A percentile compares a stretch with the other conserved stretches of the same genome.
phyloP scores from a whole-genome alignment of 2,797 vertebrate species.

The Pristis pectinata region DNA sequence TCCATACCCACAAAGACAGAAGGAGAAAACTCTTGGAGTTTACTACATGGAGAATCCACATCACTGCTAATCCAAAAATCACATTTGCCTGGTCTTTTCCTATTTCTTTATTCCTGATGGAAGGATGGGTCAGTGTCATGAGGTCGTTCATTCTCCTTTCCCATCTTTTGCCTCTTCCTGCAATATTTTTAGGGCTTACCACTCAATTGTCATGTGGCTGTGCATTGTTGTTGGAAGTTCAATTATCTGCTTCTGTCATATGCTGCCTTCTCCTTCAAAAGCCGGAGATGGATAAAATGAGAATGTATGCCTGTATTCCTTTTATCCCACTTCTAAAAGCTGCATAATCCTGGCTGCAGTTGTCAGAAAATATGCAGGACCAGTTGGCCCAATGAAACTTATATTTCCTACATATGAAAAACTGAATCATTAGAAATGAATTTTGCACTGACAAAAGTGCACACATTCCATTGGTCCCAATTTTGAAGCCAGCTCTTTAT shows the following conservation, averaged over 20 bases:
- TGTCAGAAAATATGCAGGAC: neutral
- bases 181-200: too few relatives aligned
- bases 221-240: too few relatives aligned
- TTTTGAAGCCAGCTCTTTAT: neutral
- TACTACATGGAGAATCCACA: neutral
- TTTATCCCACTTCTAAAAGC: neutral
- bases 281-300: neutral
- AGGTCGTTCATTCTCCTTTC: too few relatives aligned
- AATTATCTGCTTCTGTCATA: neutral
- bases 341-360: neutral
- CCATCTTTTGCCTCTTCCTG: too few relatives aligned
- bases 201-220: too few relatives aligned
- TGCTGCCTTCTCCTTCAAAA: neutral
- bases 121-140: neutral
- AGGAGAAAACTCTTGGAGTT: neutral
- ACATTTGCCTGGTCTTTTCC: neutral
- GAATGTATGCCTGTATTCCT: neutral
- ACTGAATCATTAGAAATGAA: neutral
- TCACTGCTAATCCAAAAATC: neutral
- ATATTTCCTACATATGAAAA: neutral
- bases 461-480: neutral
- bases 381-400: neutral
- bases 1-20: neutral
- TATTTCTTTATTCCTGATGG: neutral
- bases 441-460: neutral